Percentiles rank a stretch among this genome's conserved stretches.
Conservation (phyloP, 2,888 invertebrate species). For the Eupithecia insigniata region DNA sequence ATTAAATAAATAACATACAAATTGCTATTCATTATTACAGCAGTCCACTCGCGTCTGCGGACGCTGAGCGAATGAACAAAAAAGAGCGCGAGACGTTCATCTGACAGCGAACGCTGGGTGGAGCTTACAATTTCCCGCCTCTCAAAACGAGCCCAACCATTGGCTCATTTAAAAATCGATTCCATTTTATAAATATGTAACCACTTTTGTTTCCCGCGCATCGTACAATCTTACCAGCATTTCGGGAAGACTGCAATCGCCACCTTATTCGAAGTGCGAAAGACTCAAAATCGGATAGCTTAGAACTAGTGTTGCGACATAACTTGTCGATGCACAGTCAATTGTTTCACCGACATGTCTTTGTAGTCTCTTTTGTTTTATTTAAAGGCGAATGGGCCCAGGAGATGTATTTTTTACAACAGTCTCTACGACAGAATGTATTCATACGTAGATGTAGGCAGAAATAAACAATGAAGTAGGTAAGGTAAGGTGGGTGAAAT, state of each 20-base stretch:
- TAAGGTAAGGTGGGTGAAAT: constrained; percentile 74
- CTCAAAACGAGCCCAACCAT: constrained; percentile 69
- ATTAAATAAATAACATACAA: constrained; percentile 36
- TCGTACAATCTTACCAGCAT: constrained; percentile 41
- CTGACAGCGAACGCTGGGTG: constrained; percentile 74
- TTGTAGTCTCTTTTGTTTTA: constrained; percentile 82
- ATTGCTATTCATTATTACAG: constrained; percentile 34
- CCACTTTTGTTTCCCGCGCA: constrained; percentile 69
- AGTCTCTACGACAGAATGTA: constrained; percentile 57
- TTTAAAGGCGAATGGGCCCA: constrained; percentile 75
- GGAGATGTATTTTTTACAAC: constrained; percentile 69
- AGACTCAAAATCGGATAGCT: constrained; percentile 21
- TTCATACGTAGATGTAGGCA: constrained; percentile 52
- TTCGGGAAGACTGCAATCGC: constrained; percentile 45
- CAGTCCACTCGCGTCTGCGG: constrained; percentile 61
- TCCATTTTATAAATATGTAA: constrained; percentile 84
- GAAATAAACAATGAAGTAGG: constrained; percentile 71
- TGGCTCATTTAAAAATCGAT: constrained; percentile 84
- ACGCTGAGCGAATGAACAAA: constrained; percentile 77
- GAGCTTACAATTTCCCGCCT: constrained; percentile 74
- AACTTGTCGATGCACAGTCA: constrained; percentile 60
- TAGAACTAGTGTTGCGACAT: constrained; percentile 55
- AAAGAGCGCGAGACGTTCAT: constrained; percentile 73
- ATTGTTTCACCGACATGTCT: constrained; percentile 84
- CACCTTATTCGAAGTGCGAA: constrained; percentile 53